Percentiles rank a stretch among this genome's conserved stretches.
Evolutionary conservation across 2,888 invertebrate species (phyloP).

Genomic region (Ophraella communa): DNA sequence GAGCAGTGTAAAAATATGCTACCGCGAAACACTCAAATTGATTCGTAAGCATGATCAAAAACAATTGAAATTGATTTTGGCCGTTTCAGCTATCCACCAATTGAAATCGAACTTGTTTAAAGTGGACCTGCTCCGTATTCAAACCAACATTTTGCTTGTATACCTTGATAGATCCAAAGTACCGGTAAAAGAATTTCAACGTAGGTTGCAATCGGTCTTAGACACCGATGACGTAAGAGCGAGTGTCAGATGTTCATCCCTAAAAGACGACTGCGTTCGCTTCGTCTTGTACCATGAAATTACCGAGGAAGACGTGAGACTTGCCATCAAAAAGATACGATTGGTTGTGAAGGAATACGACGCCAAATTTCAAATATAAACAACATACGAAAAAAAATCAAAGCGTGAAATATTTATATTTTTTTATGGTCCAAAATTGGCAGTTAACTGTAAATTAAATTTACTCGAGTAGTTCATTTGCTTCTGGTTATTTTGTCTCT

Average conservation of each 20-base stretch:
- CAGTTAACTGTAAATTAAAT: too few relatives aligned
- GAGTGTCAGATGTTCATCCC: conserved; percentile 67
- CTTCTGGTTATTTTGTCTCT: too few relatives aligned
- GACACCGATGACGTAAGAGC: conserved; percentile 62
- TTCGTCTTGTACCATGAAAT: conserved; percentile 78
- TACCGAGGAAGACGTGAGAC: conserved; percentile 69
- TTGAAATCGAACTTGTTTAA: conserved; percentile 67
- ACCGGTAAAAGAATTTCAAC: conserved; percentile 64
- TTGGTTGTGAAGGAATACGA: conserved; percentile 72
- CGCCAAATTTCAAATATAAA: conserved; percentile 35
- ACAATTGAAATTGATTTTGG: not conserved
- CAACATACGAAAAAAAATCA: too few relatives aligned
- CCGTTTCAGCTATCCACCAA: conserved; percentile 66
- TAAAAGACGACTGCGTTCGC: conserved; percentile 68
- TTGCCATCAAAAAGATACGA: conserved; percentile 74
- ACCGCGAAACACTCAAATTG: too few relatives aligned
- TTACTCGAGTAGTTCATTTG: too few relatives aligned
- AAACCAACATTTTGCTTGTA: conserved; percentile 80
- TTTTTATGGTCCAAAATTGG: too few relatives aligned
- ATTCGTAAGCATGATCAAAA: too few relatives aligned
- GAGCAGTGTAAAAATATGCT: too few relatives aligned
- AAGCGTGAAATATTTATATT: too few relatives aligned
- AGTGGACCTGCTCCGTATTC: conserved; percentile 69
- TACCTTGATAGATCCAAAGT: conserved; percentile 63
- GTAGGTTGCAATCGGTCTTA: conserved; percentile 62